These are phyloP conservation scores for Ataeniobius toweri DNA, from an alignment of 2,797 vertebrate genomes.

Conservation along the genomic window DNA sequence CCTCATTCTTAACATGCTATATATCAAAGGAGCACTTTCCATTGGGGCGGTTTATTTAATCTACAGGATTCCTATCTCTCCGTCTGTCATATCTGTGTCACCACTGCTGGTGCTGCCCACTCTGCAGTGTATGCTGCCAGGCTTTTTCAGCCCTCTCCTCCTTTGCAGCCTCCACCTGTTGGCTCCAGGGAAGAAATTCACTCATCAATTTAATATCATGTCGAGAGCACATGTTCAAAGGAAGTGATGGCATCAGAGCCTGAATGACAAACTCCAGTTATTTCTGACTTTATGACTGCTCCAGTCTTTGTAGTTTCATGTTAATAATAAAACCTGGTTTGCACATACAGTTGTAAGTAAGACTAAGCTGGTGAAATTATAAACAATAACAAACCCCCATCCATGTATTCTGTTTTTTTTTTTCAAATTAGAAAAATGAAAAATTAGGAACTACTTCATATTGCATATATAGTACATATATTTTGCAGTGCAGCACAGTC, in stretches of 20 bases:
- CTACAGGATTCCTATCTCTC: constrained; percentile 7
- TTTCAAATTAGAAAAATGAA: background rate
- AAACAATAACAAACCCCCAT: background rate
- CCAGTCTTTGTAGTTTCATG: background rate
- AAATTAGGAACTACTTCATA: background rate
- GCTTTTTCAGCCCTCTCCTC: background rate
- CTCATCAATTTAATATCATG: constrained; percentile 6
- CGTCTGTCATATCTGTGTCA: constrained; percentile 5
- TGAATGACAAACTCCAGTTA: background rate
- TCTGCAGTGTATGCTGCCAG: background rate
- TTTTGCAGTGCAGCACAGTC: constrained; percentile 38
- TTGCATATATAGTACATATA: constrained; percentile 28
- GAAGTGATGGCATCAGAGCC: background rate
- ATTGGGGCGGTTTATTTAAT: background rate
- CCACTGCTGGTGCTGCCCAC: background rate
- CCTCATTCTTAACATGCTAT: background rate
- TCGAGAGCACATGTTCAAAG: constrained; percentile 3
- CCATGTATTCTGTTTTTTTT: background rate
- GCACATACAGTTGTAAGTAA: background rate
- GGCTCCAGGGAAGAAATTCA: background rate
- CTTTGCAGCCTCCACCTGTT: background rate
- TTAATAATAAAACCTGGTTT: background rate
- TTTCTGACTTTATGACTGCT: no score
- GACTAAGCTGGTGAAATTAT: background rate
- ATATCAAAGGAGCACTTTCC: constrained; percentile 3